Evolutionary conservation across 2,113 vertebrate species (phyloP), one percentile per base, ranked within the genome.

Genomic region (Scalopus aquaticus): DNA sequence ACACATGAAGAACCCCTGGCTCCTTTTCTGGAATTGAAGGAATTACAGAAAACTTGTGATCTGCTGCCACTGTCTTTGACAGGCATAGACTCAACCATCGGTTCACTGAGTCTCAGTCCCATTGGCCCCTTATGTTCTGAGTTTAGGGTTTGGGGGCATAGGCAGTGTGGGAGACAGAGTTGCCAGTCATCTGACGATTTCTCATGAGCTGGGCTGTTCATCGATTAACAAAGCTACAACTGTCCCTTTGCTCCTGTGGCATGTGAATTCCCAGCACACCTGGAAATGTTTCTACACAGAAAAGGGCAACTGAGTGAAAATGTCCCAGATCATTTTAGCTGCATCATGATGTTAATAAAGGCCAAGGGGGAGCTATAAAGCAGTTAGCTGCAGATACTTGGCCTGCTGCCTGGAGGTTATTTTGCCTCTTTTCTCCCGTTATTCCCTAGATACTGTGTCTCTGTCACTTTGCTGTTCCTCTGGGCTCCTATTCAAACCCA

Each of bases 401-500:
- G 69, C 56, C 56, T 58, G 69, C 44, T 85, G 35, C 32, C 46
- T 51, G 32, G 35, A 89, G 6, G 39, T 39, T 22, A 65, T 49
- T 58, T 58, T 44, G 64, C 30, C 28, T 91, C 65, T 95, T 72
- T 58, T 83, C 77, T 73, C 8, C 30, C 11, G 8, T 56, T 79
- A n/a, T 64, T 90, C 60, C n/a, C 35, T 22, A 8, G 44, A 51
- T 82, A 44, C 32, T 70, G 30, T 35, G 35, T 85, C 39, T 93
- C 94, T 76, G 58, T 81, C 85, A 91, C 54, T 79, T 64, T 37
- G 11, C 76, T 46, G 7, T 46, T 95, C 86, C 70, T 91, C 32
- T 88, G 62, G 32, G 51, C n/a, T 79, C 70, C 81, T 37, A 62
- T 35, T 82, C 81, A 91, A 65, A 42, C 51, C 60, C n/a, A 24